Evolutionary conservation across 2,113 vertebrate species (phyloP).

Genomic region (Pluvianellus socialis): DNA sequence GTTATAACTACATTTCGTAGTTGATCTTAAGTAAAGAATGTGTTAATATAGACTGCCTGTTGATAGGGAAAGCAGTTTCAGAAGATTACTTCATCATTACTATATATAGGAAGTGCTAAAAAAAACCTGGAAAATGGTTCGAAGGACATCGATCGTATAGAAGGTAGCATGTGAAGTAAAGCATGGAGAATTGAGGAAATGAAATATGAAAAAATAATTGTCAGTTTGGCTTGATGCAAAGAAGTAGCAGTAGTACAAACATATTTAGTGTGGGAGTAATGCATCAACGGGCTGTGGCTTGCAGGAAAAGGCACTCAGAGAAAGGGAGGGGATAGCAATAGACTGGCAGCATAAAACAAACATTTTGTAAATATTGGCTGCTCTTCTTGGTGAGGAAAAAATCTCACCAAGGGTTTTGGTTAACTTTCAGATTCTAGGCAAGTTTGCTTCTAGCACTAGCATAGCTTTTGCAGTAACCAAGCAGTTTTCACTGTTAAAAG

Average conservation of each 20-base stretch:
- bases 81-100: background rate
- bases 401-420: background rate
- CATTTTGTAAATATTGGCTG: background rate
- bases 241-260: background rate
- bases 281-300: background rate
- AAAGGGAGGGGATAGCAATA: background rate
- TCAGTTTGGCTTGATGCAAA: background rate
- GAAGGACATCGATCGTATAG: background rate
- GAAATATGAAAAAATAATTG: background rate
- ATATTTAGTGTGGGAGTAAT: slow-evolving; percentile 15
- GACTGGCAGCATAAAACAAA: background rate
- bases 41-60: background rate
- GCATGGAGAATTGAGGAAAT: background rate
- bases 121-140: background rate
- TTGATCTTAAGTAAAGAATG: background rate
- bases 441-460: background rate
- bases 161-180: background rate
- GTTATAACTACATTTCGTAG: background rate
- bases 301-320: background rate
- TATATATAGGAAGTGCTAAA: background rate
- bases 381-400: background rate
- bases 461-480: background rate
- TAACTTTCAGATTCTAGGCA: background rate
- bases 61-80: background rate
- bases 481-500: background rate